Base-by-base conservation (phyloP, 1,140 invertebrate genomes). In the Tetramorium parvispinum region DNA sequence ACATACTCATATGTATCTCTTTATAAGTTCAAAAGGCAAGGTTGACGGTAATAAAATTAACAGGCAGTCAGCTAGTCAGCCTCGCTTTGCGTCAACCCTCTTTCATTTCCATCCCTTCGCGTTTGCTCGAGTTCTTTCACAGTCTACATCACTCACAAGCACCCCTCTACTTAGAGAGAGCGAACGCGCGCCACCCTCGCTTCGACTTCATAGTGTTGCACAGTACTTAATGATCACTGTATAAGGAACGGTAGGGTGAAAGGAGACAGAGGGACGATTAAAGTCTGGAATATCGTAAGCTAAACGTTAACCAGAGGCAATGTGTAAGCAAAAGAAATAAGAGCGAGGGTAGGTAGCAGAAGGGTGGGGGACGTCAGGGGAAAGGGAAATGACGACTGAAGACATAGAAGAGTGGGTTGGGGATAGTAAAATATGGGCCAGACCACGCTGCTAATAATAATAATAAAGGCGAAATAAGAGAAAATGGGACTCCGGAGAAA, bases 21-120 rank as follows among this genome's bases (percentile, higher is more conserved):
- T n/a, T 3, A 1, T 3, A 37, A 78, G 53, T 83, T 83, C 79
- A 89, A 91, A 92, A 89, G 85, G 87, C n/a, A 88, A 91, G 91
- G 88, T 93, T 92, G 86, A 79, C 77, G 91, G 82, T 91, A 92
- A 92, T 92, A 92, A 92, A 92, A 83, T 83, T 83, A 83, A 83
- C 68, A 82, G 51, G 65, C 79, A 83, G 68, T 49, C 66, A 68
- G 21, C 63, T 85, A 91, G 79, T 16, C 88, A 87, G 40, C 24
- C 55, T 91, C 85, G 86, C 78, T 81, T 70, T 88, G 77, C 86
- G 88, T 88, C 90, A 88, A 91, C 79, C 85, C 77, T 86, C 85
- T 70, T 85, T 87, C 86, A 71, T 87, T 87, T 85, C 51, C 83
- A 43, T 85, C 66, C 49, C 53, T 83, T 83, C 71, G 82, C 83